A percentile compares a stretch with the other conserved stretches of the same genome.
Conservation (phyloP, 64 coral and sea anemone species). For the Stichodactyla helianthus region DNA sequence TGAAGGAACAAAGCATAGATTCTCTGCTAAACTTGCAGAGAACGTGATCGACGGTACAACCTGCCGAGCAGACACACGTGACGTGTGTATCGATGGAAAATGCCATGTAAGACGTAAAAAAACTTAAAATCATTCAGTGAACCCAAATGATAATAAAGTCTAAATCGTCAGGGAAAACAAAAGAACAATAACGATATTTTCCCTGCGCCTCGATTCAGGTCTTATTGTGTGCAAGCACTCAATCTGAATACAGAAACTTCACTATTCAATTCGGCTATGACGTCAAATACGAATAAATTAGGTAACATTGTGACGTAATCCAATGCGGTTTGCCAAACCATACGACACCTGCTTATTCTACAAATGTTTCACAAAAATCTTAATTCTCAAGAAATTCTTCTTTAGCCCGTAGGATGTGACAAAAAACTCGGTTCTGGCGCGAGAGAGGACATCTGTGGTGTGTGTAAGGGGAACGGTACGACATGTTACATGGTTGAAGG, state of each 20-base stretch:
- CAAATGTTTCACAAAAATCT: background rate
- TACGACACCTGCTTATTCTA: background rate
- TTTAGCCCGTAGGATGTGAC: conserved; percentile 83
- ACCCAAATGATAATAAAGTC: too few species aligned
- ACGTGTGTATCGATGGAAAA: conserved; percentile 72
- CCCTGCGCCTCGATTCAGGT: too few species aligned
- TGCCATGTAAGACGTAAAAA: conserved; percentile 47
- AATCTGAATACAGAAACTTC: too few species aligned
- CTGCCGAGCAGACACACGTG: conserved; percentile 39
- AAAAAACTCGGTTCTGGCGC: conserved; percentile 72
- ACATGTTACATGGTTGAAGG: conserved; percentile 77
- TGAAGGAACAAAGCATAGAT: conserved; percentile 23
- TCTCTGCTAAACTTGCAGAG: conserved; percentile 61
- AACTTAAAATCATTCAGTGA: too few species aligned
- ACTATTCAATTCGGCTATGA: too few species aligned
- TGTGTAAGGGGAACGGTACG: conserved; percentile 87
- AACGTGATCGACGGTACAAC: conserved; percentile 73
- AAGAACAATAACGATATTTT: too few species aligned
- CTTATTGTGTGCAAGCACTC: too few species aligned
- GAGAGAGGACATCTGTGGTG: conserved; percentile 84
- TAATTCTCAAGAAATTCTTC: background rate
- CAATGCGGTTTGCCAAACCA: too few species aligned
- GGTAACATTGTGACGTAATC: too few species aligned
- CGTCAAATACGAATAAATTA: too few species aligned
- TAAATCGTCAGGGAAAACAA: too few species aligned